phyloP scores from a whole-genome alignment of 2,113 vertebrate species.

The Cyrtonyx montezumae region DNA sequence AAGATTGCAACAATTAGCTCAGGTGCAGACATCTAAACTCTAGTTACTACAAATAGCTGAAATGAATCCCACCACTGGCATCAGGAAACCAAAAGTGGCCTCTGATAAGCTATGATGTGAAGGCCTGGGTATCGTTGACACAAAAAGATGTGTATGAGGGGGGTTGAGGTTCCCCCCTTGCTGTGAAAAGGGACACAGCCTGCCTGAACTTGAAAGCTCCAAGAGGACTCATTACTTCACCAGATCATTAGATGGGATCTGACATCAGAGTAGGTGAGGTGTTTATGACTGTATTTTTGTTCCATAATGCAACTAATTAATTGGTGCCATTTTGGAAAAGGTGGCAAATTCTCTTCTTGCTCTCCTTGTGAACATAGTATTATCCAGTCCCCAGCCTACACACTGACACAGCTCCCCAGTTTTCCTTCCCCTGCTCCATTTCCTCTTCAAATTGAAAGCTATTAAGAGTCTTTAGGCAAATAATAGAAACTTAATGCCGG shows the following conservation, averaged over 20 bases:
- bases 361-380: accelerated
- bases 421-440: conserved; percentile 67
- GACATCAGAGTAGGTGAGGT: not conserved
- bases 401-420: conserved; percentile 55
- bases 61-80: not conserved
- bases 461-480: conserved; percentile 69
- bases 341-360: not conserved
- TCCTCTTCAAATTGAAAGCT: conserved; percentile 73
- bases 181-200: not conserved
- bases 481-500: conserved; percentile 62
- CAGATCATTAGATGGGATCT: not conserved
- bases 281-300: not conserved
- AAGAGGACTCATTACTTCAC: not conserved
- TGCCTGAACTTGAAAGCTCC: not conserved
- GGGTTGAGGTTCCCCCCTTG: accelerated
- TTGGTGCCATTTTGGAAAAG: not conserved
- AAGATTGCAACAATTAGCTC: conserved; percentile 23
- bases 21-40: not conserved
- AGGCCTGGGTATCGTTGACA: not conserved
- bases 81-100: conserved; percentile 17
- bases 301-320: not conserved
- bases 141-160: not conserved
- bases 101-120: not conserved
- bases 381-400: not conserved
- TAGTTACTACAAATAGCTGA: not conserved